Conservation (phyloP, 2,888 invertebrate species). For the Aethes cnicana region DNA sequence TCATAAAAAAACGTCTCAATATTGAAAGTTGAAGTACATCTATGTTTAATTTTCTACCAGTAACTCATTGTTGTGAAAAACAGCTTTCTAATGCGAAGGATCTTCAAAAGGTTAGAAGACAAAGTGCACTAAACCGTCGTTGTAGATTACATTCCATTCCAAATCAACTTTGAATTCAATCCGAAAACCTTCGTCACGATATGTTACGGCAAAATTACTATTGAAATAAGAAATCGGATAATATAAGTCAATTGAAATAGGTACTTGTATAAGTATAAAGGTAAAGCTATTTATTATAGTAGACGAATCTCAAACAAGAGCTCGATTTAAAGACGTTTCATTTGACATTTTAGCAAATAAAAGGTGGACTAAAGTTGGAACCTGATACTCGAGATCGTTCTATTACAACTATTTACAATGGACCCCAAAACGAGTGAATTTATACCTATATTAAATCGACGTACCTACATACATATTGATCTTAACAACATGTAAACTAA, state of each 20-base stretch:
- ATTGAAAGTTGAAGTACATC: not conserved
- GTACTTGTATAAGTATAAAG: too few relatives aligned
- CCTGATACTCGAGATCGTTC: too few relatives aligned
- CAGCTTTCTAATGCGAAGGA: constrained; percentile 2
- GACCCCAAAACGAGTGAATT: too few relatives aligned
- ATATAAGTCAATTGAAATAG: too few relatives aligned
- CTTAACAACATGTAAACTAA: not conserved
- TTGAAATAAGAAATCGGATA: too few relatives aligned
- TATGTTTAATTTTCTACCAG: not conserved
- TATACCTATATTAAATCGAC: constrained; percentile 1
- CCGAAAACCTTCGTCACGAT: not conserved
- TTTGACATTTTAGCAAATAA: too few relatives aligned
- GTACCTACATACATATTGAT: not conserved
- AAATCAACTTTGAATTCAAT: not conserved
- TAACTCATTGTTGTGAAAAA: not conserved
- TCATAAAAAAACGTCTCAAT: not conserved
- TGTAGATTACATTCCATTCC: not conserved
- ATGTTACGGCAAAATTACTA: not conserved
- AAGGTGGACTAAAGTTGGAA: too few relatives aligned
- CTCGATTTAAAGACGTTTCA: too few relatives aligned
- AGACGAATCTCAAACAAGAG: too few relatives aligned
- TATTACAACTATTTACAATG: too few relatives aligned
- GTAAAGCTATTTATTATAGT: too few relatives aligned
- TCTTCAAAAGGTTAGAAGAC: constrained; percentile 5
- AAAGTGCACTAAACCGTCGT: not conserved